Evolutionary conservation across 2,888 invertebrate genomes (phyloP).

Genomic region (Troides oblongomaculatus): DNA sequence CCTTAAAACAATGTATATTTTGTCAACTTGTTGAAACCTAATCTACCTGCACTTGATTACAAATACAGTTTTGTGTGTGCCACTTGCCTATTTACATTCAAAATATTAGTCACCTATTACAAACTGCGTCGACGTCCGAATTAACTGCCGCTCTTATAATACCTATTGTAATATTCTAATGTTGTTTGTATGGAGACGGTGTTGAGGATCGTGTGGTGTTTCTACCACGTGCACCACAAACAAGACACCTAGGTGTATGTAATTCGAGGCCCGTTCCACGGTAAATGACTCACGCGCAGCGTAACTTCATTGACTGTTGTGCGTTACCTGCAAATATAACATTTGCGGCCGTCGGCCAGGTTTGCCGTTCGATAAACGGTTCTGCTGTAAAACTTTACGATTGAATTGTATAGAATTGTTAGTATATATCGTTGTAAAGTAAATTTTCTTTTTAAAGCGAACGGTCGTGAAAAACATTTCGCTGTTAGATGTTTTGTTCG

Average conservation of each 20-base stretch:
- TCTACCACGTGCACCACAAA: slow-evolving; percentile 39
- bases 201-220: slow-evolving; percentile 31
- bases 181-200: slow-evolving; percentile 35
- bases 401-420: neutral
- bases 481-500: slow-evolving; percentile 22
- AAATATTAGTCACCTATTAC: no score
- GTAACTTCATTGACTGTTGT: slow-evolving; percentile 29
- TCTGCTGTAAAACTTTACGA: neutral
- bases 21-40: neutral
- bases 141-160: slow-evolving; percentile 33
- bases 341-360: slow-evolving; percentile 12
- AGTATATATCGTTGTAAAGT: neutral
- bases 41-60: slow-evolving; percentile 3
- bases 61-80: slow-evolving; percentile 4
- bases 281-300: slow-evolving; percentile 35
- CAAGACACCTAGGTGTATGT: slow-evolving; percentile 40
- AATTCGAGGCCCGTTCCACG: slow-evolving; percentile 33
- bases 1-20: no score
- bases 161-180: slow-evolving; percentile 33
- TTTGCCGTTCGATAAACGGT: slow-evolving; percentile 11
- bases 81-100: no score
- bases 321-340: slow-evolving; percentile 20
- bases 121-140: slow-evolving; percentile 18
- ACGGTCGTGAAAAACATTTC: slow-evolving; percentile 28
- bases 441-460: slow-evolving; percentile 23